Conservation (phyloP, 2,797 vertebrate genomes). For the Neomorphus geoffroyi region DNA sequence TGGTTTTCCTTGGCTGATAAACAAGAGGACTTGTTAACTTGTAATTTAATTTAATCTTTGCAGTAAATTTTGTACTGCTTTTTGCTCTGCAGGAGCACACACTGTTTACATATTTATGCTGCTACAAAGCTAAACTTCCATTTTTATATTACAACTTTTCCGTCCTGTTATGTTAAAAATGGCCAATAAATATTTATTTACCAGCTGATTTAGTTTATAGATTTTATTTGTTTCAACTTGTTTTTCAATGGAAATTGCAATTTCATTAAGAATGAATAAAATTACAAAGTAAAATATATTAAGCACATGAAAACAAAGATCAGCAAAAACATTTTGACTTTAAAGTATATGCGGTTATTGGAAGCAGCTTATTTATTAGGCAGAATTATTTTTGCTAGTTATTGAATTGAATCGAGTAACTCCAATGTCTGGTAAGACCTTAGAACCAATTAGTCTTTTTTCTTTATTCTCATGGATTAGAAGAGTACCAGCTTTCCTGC, state of each 20-base stretch:
- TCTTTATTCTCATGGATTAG: neutral
- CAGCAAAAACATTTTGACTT: neutral
- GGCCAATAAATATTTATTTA: constrained; percentile 7
- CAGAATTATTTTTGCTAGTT: neutral
- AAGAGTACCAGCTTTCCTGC: neutral
- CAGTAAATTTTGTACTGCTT: neutral
- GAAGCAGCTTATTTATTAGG: neutral
- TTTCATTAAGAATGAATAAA: neutral
- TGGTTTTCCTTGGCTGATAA: neutral
- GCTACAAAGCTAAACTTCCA: neutral
- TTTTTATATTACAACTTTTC: neutral
- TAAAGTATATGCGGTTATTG: neutral
- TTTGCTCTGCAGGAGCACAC: neutral
- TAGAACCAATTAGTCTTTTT: neutral
- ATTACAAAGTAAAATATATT: neutral
- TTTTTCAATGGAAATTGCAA: neutral
- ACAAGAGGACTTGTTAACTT: neutral
- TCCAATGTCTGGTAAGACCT: neutral
- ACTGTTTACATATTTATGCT: neutral
- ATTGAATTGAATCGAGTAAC: neutral
- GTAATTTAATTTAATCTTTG: neutral
- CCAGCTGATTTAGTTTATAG: neutral
- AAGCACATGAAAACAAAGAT: neutral
- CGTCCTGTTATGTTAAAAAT: neutral
- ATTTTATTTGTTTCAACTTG: neutral